These are phyloP conservation scores for Pampus argenteus DNA, from an alignment of 2,797 vertebrate genomes.

Conservation along the genomic window DNA sequence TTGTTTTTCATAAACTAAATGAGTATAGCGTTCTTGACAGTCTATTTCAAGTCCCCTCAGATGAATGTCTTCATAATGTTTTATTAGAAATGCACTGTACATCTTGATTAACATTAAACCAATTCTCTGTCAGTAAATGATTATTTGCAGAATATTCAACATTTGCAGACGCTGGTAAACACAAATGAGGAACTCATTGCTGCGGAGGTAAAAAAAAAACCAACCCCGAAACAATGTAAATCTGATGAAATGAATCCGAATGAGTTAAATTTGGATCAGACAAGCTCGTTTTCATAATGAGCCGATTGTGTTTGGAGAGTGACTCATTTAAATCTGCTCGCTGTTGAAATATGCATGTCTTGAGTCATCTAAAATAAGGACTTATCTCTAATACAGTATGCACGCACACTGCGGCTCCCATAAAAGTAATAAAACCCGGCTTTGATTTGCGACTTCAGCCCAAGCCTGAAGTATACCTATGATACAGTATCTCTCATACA, in stretches of 20 bases:
- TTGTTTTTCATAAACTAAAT: slow-evolving; percentile 58
- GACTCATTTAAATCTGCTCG: slow-evolving; percentile 64
- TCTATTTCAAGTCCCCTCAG: slow-evolving; percentile 40
- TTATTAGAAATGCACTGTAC: slow-evolving; percentile 38
- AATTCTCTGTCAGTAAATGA: slow-evolving; percentile 41
- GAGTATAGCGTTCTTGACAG: slow-evolving; percentile 43
- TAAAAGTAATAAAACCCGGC: slow-evolving; percentile 37
- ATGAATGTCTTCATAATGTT: slow-evolving; percentile 56
- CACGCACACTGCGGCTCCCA: slow-evolving; percentile 17
- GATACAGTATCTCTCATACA: background rate
- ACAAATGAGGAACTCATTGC: slow-evolving; percentile 39
- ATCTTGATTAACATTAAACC: slow-evolving; percentile 61
- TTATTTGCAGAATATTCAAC: slow-evolving; percentile 54
- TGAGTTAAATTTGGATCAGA: slow-evolving; percentile 69
- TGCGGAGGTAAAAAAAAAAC: background rate
- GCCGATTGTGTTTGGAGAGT: slow-evolving; percentile 70
- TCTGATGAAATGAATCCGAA: slow-evolving; percentile 65
- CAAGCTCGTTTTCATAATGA: slow-evolving; percentile 76
- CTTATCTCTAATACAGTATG: slow-evolving; percentile 51
- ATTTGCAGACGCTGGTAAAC: slow-evolving; percentile 39
- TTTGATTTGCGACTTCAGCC: slow-evolving; percentile 35
- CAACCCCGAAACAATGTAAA: slow-evolving; percentile 46
- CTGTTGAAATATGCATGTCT: slow-evolving; percentile 72
- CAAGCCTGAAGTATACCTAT: background rate
- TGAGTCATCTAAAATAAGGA: slow-evolving; percentile 64